These are phyloP conservation scores for Drosophila bifasciata DNA, from an alignment of 1,140 invertebrate species.

Conservation along the genomic window DNA sequence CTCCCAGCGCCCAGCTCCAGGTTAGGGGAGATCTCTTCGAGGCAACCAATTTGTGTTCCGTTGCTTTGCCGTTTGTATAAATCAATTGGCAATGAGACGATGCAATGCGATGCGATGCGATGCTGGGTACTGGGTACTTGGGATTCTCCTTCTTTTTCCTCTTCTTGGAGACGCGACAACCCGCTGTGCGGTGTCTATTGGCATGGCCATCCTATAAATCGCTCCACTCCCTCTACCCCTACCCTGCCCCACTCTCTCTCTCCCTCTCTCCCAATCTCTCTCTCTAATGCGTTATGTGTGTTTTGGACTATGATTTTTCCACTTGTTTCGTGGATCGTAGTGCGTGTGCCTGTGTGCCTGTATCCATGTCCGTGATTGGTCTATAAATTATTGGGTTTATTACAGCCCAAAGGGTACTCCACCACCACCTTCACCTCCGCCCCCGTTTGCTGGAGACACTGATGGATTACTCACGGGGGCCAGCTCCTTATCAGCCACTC, in stretches of 20 bases:
- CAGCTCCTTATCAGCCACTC: constrained; percentile 23
- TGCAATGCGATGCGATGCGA: too few relatives aligned
- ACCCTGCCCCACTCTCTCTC: background rate
- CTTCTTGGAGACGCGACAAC: constrained; percentile 52
- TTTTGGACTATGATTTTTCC: constrained; percentile 80
- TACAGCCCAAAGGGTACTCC: constrained; percentile 36
- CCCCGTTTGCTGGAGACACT: constrained; percentile 60
- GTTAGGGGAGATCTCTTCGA: constrained; percentile 47
- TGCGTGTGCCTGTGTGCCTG: constrained; percentile 53
- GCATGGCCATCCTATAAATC: constrained; percentile 77
- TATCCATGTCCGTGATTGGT: constrained; percentile 64
- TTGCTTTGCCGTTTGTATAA: constrained; percentile 82
- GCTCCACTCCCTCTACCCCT: constrained; percentile 24
- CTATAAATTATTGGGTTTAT: constrained; percentile 78
- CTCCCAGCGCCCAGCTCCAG: background rate
- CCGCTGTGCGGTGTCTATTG: constrained; percentile 78
- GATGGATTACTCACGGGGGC: constrained; percentile 64
- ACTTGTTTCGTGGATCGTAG: constrained; percentile 58
- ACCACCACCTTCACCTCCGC: constrained; percentile 42
- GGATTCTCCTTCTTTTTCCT: background rate
- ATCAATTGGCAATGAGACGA: constrained; percentile 70
- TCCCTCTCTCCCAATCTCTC: constrained; percentile 7
- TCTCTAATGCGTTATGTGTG: constrained; percentile 78
- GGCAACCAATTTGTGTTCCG: constrained; percentile 80
- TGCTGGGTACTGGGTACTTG: constrained; percentile 1